Evolutionary conservation across 1,140 invertebrate genomes (phyloP), one percentile per base, ranked within the genome.

Genomic region (Sarcophaga peregrina): DNA sequence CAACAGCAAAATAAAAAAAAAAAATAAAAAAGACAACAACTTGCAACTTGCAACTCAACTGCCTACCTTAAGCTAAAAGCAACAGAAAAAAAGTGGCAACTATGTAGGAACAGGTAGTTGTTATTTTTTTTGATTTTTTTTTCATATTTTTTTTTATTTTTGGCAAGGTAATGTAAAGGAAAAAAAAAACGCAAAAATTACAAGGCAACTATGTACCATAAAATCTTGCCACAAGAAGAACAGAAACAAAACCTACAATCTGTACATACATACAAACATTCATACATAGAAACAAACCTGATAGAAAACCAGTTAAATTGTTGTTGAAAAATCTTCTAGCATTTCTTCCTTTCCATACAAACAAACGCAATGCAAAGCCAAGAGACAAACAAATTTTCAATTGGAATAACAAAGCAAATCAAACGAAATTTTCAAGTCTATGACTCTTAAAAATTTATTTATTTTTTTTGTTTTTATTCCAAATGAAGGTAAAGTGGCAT

Each of bases 251-350:
- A 58, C 15, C 15, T 58, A 7, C 13, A 58, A 58, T n/a, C 25
- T 37, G 4, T 37, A 4, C 25, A 37, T 37, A 37, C 25, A 4
- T 37, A 37, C 3, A n/a, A 15, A n/a, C 15, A n/a, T n/a, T n/a
- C n/a, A n/a, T n/a, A n/a, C 13, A 58, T 58, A 58, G 7, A 4
- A 58, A 58, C 54, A 58, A 58, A 58, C 54, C 54, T 58, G 54
- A n/a, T n/a, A 58, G 54, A 58, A 58, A 58, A 58, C 54, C 54
- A 58, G 54, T 58, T 58, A 58, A 13, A 58, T 58, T 58, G 54
- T 58, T 58, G 25, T 2, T 37, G 25, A 37, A 37, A 58, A 52
- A 58, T 58, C 13, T 58, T 58, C 54, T 58, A 58, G n/a, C 2
- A 58, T 58, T 58, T 52, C 8, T 52, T 52, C 50, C n/a, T 4